phyloP scores from a whole-genome alignment of 2,113 vertebrate species.

The Oryzias javanicus region DNA sequence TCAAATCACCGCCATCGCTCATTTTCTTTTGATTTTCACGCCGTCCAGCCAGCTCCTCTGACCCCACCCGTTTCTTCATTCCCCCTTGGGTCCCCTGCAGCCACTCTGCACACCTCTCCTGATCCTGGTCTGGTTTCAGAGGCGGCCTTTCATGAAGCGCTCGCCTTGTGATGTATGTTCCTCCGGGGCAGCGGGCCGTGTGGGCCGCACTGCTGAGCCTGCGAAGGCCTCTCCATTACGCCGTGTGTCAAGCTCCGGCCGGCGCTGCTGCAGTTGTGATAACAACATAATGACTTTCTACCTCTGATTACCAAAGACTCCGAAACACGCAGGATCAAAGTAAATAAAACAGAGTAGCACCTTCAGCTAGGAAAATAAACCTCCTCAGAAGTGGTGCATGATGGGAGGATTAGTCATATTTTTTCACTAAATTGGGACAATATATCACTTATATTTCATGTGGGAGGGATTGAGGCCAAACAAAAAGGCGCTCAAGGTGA shows the following conservation, averaged over 20 bases:
- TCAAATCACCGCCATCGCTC: conserved; percentile 67
- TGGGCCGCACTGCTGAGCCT: conserved; percentile 63
- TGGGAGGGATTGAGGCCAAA: conserved; percentile 40
- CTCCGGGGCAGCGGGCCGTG: conserved; percentile 54
- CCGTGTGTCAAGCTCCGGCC: conserved; percentile 58
- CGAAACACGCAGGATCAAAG: conserved; percentile 74
- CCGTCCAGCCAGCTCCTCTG: conserved; percentile 5
- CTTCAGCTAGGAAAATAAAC: conserved; percentile 80
- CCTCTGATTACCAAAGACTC: conserved; percentile 73
- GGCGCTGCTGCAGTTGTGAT: conserved; percentile 69
- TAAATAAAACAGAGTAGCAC: conserved; percentile 76
- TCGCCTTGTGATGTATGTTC: conserved; percentile 72
- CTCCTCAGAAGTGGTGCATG: conserved; percentile 72
- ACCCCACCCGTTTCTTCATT: conserved; percentile 3
- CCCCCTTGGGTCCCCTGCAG: conserved; percentile 21
- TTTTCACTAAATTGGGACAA: conserved; percentile 80
- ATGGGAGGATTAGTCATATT: conserved; percentile 79
- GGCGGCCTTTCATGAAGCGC: conserved; percentile 46
- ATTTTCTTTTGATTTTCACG: conserved; percentile 60
- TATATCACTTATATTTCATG: conserved; percentile 77
- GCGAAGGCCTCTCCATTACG: conserved; percentile 68
- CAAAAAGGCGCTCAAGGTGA: conserved; percentile 53
- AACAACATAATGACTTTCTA: conserved; percentile 75
- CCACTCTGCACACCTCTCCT: conserved; percentile 50
- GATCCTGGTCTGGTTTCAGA: conserved; percentile 42